These are phyloP conservation scores for Cynopterus sphinx DNA, from an alignment of 2,797 vertebrate genomes.

Conservation along the genomic window DNA sequence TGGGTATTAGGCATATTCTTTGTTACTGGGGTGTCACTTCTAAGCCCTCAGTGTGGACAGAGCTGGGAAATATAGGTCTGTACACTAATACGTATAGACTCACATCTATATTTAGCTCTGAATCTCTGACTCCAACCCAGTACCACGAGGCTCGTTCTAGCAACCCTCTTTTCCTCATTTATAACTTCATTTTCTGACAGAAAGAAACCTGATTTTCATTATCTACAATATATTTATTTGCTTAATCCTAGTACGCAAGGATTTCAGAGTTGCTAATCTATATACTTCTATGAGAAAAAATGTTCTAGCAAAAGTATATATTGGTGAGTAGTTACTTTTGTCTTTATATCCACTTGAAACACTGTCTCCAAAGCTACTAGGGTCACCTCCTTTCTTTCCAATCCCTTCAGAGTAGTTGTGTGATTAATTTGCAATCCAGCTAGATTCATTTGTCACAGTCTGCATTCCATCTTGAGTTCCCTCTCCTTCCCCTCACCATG, in stretches of 20 bases:
- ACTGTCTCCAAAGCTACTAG: not conserved
- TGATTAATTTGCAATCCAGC: not conserved
- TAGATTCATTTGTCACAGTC: not conserved
- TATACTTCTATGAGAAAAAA: not conserved
- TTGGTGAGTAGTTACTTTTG: not conserved
- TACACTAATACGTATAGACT: not conserved
- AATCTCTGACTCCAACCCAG: not conserved
- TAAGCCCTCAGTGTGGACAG: not conserved
- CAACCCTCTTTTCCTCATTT: not conserved
- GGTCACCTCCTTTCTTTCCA: not conserved
- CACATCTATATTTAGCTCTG: not conserved
- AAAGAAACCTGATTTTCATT: not conserved
- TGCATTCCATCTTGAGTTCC: not conserved
- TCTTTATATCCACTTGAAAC: not conserved
- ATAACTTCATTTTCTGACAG: not conserved
- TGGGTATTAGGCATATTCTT: not conserved
- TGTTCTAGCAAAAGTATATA: not conserved
- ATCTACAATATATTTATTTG: not conserved
- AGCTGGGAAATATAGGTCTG: not conserved
- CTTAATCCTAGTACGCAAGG: not conserved
- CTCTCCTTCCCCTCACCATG: not conserved
- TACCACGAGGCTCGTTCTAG: not conserved
- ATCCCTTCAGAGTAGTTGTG: not conserved
- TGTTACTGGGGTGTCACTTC: not conserved
- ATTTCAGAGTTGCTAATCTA: not conserved